Evolutionary conservation across 2,888 invertebrate genomes (phyloP), one percentile per base, ranked within the genome.

Genomic region (Habroteleia sp.): DNA sequence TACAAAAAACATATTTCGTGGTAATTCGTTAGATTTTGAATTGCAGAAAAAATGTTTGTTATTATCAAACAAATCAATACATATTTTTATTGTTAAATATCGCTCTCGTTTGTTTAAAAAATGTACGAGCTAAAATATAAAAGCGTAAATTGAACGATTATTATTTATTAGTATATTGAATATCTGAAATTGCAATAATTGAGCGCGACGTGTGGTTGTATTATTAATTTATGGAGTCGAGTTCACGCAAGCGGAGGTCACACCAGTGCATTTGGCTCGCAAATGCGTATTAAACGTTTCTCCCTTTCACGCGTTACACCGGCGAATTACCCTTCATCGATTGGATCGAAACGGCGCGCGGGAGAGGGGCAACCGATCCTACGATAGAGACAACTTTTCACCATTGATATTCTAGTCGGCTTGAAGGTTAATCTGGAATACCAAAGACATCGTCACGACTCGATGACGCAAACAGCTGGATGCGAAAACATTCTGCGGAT

Each of bases 341-440:
- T 65, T 48, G 33, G 58, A 52, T 46, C 39, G 50, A 46, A 25
- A 14, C 44, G 52, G 33, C 4, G 14, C 35, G 54, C 2, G 11
- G 25, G 41, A 41, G 27, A 46, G 58, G 69, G 54, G 41, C 39
- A 17, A 25, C 37, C 65, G 60, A 73, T 63, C 41, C 54, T 17
- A 33, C 35, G 50, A 65, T 63, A 76, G 54, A 66, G 74, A 66
- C 68, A 63, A 68, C 71, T 72, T 71, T 75, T 60, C 73, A 73
- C 46, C 56, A 76, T 76, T 76, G 68, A 72, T 74, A 76, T 76
- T 77, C 74, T 46, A 69, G 73, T 63, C 69, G 65, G 58, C 63
- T 60, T 50, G 73, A 76, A 74, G 63, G 72, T 73, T 77, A 75
- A 73, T 74, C 72, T 60, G 66, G 68, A 74, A 77, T 74, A 72